Evolutionary conservation across 2,797 vertebrate species (phyloP), one percentile per base, ranked within the genome.

Genomic region (Dicrostonyx torquatus): DNA sequence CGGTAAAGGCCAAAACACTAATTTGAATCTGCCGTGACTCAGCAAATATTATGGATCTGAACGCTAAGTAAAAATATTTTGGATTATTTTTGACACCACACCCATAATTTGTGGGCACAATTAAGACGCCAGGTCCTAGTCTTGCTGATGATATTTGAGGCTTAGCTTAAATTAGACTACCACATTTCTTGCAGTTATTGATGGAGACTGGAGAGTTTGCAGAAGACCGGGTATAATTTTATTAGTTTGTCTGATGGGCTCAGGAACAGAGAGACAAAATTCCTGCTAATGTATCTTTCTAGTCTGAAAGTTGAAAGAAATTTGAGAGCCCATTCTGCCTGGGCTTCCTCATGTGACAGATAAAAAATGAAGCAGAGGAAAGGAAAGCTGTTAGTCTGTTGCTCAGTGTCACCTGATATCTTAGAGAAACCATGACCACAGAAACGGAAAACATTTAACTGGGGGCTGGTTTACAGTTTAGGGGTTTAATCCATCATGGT

Each of bases 1-100:
- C 34, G 77, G n/a, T 58, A 73, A 89, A 80, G 84, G 72, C 55
- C 2, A 11, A 17, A 91, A 84, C 87, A 45, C 73, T 90, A 80
- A 95, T 96, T 89, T 93, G 72, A 96, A 50, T 92, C 84, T 82
- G 24, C 68, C 75, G 3, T 70, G 87, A 93, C 70, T 31, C 73
- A 91, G 85, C 70, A 66, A n/a, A 87, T 53, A 80, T 37, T 90
- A n/a, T 8, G 15, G 31, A 73, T 82, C 14, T 55, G 70, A 92
- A 94, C 91, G 43, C 48, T 50, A 87, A 94, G 29, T 78, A 73
- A n/a, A 82, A 91, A 50, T 50, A 15, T 94, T 95, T 92, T 96
- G 43, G 66, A 87, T 89, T 85, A 73, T 85, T 77, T 40, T 82
- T 68, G 68, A 90, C 8, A 82, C 40, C 87, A 91, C 26, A 70